These are phyloP conservation scores for Parambassis ranga DNA, from an alignment of 2,797 vertebrate genomes.

Conservation along the genomic window DNA sequence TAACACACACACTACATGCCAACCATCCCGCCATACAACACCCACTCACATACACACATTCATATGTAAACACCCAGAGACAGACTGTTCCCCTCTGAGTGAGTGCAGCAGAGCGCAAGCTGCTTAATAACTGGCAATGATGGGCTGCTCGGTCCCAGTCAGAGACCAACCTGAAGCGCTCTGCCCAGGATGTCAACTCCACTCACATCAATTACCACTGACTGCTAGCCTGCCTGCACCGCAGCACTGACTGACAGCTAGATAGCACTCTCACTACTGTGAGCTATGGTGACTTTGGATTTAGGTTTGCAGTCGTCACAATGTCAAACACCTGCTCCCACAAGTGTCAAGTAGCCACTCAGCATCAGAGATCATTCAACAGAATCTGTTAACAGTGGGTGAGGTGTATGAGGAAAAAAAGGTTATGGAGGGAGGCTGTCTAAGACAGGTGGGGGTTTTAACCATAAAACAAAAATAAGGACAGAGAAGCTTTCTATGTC, in stretches of 20 bases:
- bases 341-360: conserved; percentile 57
- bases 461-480: not conserved
- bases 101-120: conserved; percentile 71
- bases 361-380: conserved; percentile 25
- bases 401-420: not conserved
- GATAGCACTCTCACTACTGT: conserved; percentile 56
- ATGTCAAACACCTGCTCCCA: conserved; percentile 64
- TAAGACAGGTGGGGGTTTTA: not conserved
- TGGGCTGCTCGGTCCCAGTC: conserved; percentile 81
- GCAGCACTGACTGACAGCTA: conserved; percentile 65
- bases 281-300: conserved; percentile 62
- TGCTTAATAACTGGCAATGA: conserved; percentile 84
- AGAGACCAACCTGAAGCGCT: conserved; percentile 80
- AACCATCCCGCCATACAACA: conserved; percentile 1
- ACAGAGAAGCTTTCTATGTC: too few relatives aligned
- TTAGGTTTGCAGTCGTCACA: conserved; percentile 50
- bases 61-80: conserved; percentile 69
- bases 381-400: conserved; percentile 34
- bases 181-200: conserved; percentile 80
- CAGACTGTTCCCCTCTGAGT: conserved; percentile 63
- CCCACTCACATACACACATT: conserved; percentile 46
- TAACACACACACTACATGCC: conserved; percentile 11
- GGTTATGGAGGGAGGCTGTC: conserved; percentile 3
- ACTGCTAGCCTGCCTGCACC: conserved; percentile 66
- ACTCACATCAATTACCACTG: conserved; percentile 81